phyloP scores from a whole-genome alignment of 1,140 invertebrate species.

The Achroia grisella region DNA sequence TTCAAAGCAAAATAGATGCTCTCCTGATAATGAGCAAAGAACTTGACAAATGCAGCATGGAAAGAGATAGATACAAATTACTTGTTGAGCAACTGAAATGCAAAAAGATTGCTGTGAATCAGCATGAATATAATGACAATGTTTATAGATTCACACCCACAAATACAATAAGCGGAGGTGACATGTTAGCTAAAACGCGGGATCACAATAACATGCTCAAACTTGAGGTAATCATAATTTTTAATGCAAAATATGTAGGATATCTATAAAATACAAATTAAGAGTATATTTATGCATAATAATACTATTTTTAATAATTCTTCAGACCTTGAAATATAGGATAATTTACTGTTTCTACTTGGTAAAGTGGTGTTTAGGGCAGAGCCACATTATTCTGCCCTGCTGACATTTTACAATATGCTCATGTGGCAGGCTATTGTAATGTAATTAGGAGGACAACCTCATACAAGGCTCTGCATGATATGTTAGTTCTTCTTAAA shows the following conservation, averaged over 20 bases:
- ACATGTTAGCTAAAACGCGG: constrained; percentile 64
- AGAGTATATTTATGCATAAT: no score
- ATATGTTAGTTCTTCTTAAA: no score
- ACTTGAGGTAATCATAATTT: constrained; percentile 51
- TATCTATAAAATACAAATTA: no score
- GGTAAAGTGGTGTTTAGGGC: no score
- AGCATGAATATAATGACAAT: constrained; percentile 23
- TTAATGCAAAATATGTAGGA: background rate
- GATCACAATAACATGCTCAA: constrained; percentile 66
- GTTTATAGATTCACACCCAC: constrained; percentile 45
- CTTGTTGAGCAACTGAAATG: constrained; percentile 86
- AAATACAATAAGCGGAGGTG: constrained; percentile 59
- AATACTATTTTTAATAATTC: no score
- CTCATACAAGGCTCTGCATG: no score
- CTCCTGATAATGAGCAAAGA: constrained; percentile 84
- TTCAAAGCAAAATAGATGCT: constrained; percentile 88
- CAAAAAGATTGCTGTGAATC: constrained; percentile 61
- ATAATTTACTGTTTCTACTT: no score
- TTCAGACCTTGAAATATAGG: no score
- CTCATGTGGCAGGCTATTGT: no score
- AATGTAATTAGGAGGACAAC: no score
- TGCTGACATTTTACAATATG: no score
- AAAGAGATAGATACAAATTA: constrained; percentile 87
- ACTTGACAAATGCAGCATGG: constrained; percentile 83
- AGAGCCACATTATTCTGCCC: no score